Percentiles rank a stretch among this genome's conserved stretches.
These are phyloP conservation scores for Melanostoma scalare DNA, from an alignment of 2,888 invertebrate genomes.

Conservation along the genomic window DNA sequence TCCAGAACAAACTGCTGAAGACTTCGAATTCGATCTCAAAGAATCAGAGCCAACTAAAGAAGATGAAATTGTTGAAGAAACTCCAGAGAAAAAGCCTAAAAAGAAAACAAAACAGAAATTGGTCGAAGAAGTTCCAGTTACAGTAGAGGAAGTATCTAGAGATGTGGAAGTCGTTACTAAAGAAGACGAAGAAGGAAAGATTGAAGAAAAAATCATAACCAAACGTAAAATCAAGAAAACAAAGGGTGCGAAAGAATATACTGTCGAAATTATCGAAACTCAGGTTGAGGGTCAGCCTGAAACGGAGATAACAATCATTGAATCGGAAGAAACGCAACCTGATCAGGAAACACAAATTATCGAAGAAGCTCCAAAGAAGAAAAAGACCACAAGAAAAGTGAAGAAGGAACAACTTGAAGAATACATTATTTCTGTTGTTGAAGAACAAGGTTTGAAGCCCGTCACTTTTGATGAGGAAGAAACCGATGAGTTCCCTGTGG, in stretches of 20 bases:
- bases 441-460: conserved; percentile 76
- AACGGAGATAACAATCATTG: conserved; percentile 80
- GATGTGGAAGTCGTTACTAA: conserved; percentile 75
- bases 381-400: conserved; percentile 75
- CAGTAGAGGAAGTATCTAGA: conserved; percentile 74
- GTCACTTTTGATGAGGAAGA: conserved; percentile 63
- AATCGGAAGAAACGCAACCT: conserved; percentile 77
- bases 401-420: conserved; percentile 76
- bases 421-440: conserved; percentile 77
- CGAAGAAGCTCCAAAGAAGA: conserved; percentile 64
- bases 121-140: conserved; percentile 71
- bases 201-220: conserved; percentile 79
- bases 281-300: conserved; percentile 80
- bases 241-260: conserved; percentile 81
- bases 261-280: conserved; percentile 81
- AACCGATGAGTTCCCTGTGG: conserved; percentile 76
- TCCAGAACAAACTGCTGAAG: conserved; percentile 20
- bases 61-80: conserved; percentile 32
- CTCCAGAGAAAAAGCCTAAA: conserved; percentile 41
- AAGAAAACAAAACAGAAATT: conserved; percentile 72
- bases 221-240: conserved; percentile 82
- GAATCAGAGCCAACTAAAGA: conserved; percentile 53
- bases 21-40: conserved; percentile 55
- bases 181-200: conserved; percentile 77
- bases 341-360: conserved; percentile 70